Percentiles rank a stretch among this genome's conserved stretches.
phyloP scores from a whole-genome alignment of 2,113 vertebrate species.

The Rhipidura dahli region DNA sequence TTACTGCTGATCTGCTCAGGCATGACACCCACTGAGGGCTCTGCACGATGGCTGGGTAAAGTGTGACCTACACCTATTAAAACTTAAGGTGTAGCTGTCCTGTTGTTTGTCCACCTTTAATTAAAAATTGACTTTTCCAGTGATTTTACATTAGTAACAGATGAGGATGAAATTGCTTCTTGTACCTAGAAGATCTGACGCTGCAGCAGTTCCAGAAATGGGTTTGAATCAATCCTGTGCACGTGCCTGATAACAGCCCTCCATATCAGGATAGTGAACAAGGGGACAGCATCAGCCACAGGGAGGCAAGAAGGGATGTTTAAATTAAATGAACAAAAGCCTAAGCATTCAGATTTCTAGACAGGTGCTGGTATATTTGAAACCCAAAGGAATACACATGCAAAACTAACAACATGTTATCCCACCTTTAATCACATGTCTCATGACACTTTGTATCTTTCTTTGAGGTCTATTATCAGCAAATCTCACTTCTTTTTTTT shows the following conservation, averaged over 20 bases:
- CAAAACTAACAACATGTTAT: not conserved
- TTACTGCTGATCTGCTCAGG: not conserved
- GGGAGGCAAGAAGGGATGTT: not conserved
- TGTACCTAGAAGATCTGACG: not conserved
- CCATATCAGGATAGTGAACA: not conserved
- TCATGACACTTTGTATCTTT: not conserved
- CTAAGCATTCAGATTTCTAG: not conserved
- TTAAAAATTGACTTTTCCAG: constrained; percentile 63
- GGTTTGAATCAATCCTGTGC: not conserved
- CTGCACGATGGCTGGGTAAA: not conserved
- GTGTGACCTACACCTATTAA: not conserved
- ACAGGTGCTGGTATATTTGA: not conserved
- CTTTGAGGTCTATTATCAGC: not conserved
- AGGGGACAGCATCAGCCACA: not conserved
- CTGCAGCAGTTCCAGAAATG: not conserved
- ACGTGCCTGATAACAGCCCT: not conserved
- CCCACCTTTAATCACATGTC: not conserved
- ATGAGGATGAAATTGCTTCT: constrained; percentile 11
- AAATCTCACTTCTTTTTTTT: not conserved
- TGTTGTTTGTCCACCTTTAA: constrained; percentile 58
- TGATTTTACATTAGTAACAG: constrained; percentile 46
- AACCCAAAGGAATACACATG: not conserved
- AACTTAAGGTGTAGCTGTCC: not conserved
- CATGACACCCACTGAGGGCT: not conserved
- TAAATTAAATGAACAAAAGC: not conserved